These are phyloP conservation scores for Neosilurus mollespiculum DNA, from an alignment of 2,797 vertebrate genomes.

Conservation along the genomic window DNA sequence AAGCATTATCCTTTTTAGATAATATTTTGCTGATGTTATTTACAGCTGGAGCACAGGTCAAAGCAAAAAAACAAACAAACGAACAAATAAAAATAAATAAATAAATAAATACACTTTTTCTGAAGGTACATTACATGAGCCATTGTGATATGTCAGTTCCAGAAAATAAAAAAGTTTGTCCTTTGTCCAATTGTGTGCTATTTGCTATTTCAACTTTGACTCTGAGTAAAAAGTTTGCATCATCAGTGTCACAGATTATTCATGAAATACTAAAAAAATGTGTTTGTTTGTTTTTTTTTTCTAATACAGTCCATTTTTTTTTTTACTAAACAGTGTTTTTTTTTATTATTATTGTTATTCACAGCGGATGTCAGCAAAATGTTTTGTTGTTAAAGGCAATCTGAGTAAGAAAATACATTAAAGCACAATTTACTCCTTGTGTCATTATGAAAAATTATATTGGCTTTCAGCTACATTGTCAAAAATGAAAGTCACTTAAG, in stretches of 20 bases:
- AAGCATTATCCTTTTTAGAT: not conserved
- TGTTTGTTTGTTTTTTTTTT: not conserved
- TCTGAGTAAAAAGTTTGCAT: not conserved
- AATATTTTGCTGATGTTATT: not conserved
- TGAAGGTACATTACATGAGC: not conserved
- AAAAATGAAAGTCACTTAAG: not conserved
- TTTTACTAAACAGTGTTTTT: too few relatives aligned
- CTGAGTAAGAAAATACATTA: not conserved
- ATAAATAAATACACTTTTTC: not conserved
- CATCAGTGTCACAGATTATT: not conserved
- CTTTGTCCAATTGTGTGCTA: not conserved
- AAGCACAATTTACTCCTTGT: not conserved
- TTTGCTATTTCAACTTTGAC: not conserved
- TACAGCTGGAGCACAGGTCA: not conserved
- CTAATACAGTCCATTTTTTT: not conserved
- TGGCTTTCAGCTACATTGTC: not conserved
- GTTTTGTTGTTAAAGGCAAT: not conserved
- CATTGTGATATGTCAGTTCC: not conserved
- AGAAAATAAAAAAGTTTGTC: not conserved
- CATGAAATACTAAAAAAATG: not conserved
- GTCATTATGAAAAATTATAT: constrained; percentile 1
- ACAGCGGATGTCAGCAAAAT: not conserved
- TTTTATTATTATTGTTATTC: too few relatives aligned
- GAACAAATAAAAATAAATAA: too few relatives aligned
- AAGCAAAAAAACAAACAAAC: not conserved